Evolutionary conservation across 1,140 invertebrate species (phyloP).

Genomic region (Trachelipus rathkii): DNA sequence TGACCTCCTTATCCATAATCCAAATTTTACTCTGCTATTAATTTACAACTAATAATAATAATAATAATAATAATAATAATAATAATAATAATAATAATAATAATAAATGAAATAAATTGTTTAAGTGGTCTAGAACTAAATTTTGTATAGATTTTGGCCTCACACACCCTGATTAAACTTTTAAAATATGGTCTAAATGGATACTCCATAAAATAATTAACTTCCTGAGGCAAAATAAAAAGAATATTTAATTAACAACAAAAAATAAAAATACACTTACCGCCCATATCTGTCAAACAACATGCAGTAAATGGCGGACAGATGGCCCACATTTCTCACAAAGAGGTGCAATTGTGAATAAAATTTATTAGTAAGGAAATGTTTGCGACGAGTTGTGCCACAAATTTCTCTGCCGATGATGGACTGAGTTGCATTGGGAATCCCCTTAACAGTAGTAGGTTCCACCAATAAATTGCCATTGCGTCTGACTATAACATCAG

Average conservation of each 20-base stretch:
- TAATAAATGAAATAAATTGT: too few species aligned
- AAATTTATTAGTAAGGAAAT: constrained; percentile 64
- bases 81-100: too few species aligned
- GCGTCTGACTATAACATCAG: neutral
- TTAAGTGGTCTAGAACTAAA: neutral
- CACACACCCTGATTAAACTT: neutral
- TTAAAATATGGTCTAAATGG: neutral
- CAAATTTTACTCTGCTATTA: too few species aligned
- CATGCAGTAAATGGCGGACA: constrained; percentile 94
- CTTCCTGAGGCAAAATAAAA: neutral
- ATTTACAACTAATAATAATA: too few species aligned
- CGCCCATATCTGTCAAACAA: constrained; percentile 84
- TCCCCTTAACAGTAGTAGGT: neutral
- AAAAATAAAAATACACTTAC: constrained; percentile 1
- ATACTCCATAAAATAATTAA: neutral
- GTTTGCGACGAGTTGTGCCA: constrained; percentile 58
- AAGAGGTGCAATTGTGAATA: constrained; percentile 71
- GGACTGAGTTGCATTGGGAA: neutral
- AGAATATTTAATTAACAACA: neutral
- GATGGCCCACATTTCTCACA: constrained; percentile 81
- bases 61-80: too few species aligned
- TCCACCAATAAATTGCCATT: neutral
- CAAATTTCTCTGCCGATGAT: constrained; percentile 63
- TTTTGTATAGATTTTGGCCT: neutral
- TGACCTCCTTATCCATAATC: too few species aligned